Conservation (phyloP, 1,140 invertebrate genomes). For the Aphelinus atriplicis region DNA sequence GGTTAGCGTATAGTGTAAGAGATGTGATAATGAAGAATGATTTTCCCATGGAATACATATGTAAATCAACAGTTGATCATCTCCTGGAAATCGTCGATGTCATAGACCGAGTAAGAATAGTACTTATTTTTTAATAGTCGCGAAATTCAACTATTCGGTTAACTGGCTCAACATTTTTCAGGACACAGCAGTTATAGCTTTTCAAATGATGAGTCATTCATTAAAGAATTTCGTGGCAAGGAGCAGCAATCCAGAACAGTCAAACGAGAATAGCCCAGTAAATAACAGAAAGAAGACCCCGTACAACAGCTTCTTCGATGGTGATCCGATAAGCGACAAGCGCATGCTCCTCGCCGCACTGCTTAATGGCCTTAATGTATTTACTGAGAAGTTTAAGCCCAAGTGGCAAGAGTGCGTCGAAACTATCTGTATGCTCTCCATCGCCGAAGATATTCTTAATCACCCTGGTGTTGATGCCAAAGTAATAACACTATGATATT, state of each 20-base stretch:
- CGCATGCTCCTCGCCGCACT: constrained; percentile 69
- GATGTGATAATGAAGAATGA: constrained; percentile 60
- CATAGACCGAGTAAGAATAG: constrained; percentile 70
- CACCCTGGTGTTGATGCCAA: constrained; percentile 66
- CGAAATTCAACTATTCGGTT: constrained; percentile 6
- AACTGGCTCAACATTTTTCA: constrained; percentile 53
- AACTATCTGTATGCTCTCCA: constrained; percentile 70
- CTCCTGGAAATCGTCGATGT: constrained; percentile 68
- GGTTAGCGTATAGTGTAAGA: constrained; percentile 70
- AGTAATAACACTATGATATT: constrained; percentile 50
- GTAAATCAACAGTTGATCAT: constrained; percentile 61
- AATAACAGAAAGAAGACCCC: background rate
- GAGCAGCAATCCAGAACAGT: background rate
- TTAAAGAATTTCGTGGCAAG: constrained; percentile 68
- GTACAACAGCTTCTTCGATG: constrained; percentile 47
- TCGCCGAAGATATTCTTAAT: constrained; percentile 68
- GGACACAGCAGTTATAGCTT: constrained; percentile 75
- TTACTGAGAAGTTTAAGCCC: constrained; percentile 76
- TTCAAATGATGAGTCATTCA: constrained; percentile 75
- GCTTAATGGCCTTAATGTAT: constrained; percentile 70
- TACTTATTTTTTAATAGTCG: constrained; percentile 52
- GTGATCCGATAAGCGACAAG: constrained; percentile 59
- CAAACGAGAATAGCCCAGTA: too few species aligned
- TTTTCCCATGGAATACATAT: constrained; percentile 59
- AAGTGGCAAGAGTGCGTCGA: constrained; percentile 80